Conservation (phyloP, 1,140 invertebrate species). For the Euschistus heros region DNA sequence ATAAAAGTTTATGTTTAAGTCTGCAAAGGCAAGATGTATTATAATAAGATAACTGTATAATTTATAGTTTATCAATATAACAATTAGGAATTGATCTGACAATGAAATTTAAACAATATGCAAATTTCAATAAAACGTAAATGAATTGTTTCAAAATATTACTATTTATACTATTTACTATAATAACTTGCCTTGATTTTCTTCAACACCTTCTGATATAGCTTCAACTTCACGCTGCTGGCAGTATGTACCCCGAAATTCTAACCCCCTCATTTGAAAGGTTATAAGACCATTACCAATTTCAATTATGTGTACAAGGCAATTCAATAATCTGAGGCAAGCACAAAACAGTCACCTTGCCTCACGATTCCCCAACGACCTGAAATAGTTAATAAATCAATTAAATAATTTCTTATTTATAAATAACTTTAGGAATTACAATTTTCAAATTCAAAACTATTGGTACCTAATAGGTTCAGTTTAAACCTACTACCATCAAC, state of each 20-base stretch:
- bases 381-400: slow-evolving; percentile 23
- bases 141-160: too few species aligned
- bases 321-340: slow-evolving; percentile 97
- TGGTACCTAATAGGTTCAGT: not conserved
- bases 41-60: too few species aligned
- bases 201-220: slow-evolving; percentile 92
- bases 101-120: too few species aligned
- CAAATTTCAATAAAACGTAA: too few species aligned
- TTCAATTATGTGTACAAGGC: slow-evolving; percentile 94
- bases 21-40: too few species aligned
- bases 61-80: too few species aligned
- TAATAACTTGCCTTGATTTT: slow-evolving; percentile 63
- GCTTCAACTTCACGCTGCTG: slow-evolving; percentile 96
- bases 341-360: slow-evolving; percentile 93
- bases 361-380: slow-evolving; percentile 78
- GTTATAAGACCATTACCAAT: slow-evolving; percentile 97
- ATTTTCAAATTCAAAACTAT: too few species aligned
- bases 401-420: too few species aligned
- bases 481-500: not conserved
- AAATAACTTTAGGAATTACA: too few species aligned
- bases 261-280: slow-evolving; percentile 93
- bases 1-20: too few species aligned
- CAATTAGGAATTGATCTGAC: too few species aligned
- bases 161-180: too few species aligned
- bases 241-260: slow-evolving; percentile 97